Evolutionary conservation across 2,888 invertebrate genomes (phyloP), one percentile per base, ranked within the genome.

Genomic region (Drosophila differens): DNA sequence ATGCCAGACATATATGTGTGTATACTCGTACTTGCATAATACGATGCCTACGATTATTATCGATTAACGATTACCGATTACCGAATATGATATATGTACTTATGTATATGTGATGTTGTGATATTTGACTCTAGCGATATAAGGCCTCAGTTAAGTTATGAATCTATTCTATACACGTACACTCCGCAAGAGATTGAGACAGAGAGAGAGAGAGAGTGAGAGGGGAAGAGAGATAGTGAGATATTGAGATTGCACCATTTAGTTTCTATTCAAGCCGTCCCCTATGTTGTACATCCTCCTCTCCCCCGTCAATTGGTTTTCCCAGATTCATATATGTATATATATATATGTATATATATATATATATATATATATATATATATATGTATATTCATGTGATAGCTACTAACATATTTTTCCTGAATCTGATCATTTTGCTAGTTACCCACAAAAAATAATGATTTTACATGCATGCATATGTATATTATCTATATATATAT

Each of bases 91-190:
- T 76, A 79, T 81, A 68, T 78, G 68, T 65, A 70, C 79, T 62
- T 82, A 79, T 76, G 71, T 82, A 81, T 79, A 82, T 82, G 84
- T 75, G 78, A 82, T 82, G 83, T 83, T 80, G 80, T 82, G 80
- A 80, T 80, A 80, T 82, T 79, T 83, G 82, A 83, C 71, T 81
- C 72, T 83, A 82, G 81, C 83, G 44, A 74, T 70, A 61, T 71
- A 81, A 83, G 81, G 65, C 65, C 65, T 73, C 30, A 66, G 71
- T 79, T 80, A 47, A 57, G 33, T 62, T 71, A 30, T 37, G 49
- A 69, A 72, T 52, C 55, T 22, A 30, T 71, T 57, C 47, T 51
- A 44, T 35, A 25, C 44, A 44, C 12, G 28, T 66, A 37, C 47
- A 44, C 10, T 54, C 22, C 54, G n/a, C n/a, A 55, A 41, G n/a